Evolutionary conservation across 2,888 invertebrate species (phyloP), one percentile per base, ranked within the genome.

Genomic region (Dryomyza anilis): DNA sequence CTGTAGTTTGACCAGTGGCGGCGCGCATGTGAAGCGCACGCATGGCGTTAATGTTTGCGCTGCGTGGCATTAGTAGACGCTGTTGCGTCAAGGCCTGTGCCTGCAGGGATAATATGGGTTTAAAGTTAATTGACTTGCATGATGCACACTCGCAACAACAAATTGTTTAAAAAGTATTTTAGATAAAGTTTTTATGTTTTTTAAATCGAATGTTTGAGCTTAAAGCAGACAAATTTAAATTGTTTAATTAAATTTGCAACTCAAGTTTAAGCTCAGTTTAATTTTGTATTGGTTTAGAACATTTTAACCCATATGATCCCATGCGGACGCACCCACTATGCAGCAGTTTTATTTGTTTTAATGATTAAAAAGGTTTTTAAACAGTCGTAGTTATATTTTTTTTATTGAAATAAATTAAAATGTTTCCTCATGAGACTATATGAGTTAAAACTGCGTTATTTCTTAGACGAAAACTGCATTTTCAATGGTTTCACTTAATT

Each of bases 101-200:
- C 79, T 73, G 73, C 76, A 73, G 78, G 80, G 79, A 80, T 79
- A 79, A 80, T 76, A 80, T 79, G 80, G 79, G 79, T 76, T 43
- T 16, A n/a, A n/a, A n/a, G n/a, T n/a, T n/a, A n/a, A n/a, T n/a
- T n/a, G n/a, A n/a, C n/a, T n/a, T 23, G 19, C 53, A 69, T 63
- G 67, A 48, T n/a, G 16, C 46, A 14, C 36, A 52, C 60, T 62
- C 33, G 25, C 10, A 25, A 39, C 5, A 48, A 8, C 14, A 48
- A 48, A 48, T 48, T 53, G 66, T 52, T 58, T 57, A 65, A 72
- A 52, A 14, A 64, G 23, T 7, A 59, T 53, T 55, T 58, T 61
- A 55, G 14, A 63, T 53, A 12, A 45, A 23, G 36, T 46, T 56
- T 50, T 59, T 50, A 27, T 25, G 27, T 45, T 29, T 43, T 57